Evolutionary conservation across 2,797 vertebrate genomes (phyloP), one percentile per base, ranked within the genome.

Genomic region (Enoplosus armatus): DNA sequence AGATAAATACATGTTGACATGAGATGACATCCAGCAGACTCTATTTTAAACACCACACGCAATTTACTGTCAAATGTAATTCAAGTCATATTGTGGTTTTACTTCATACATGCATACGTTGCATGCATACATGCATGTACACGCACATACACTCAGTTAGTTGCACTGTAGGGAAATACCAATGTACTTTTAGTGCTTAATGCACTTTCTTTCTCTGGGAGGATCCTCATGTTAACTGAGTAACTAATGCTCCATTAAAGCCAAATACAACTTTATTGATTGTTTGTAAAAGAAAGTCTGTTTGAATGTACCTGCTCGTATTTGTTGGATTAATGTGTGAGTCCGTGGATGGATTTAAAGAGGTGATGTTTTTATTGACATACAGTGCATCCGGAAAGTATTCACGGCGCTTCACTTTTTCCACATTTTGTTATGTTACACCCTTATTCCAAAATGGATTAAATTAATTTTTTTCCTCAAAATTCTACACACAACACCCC

Each of bases 1-100:
- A 72, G 69, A 81, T 65, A 70, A 80, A 80, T 31, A 68, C 60
- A 41, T 20, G 15, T 60, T 48, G 41, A 77, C 54, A 35, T 54
- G 58, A 81, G 75, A 71, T 26, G 78, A 79, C 70, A 66, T 60
- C 73, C 62, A 72, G 47, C 50, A 63, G 47, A 76, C n/a, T 55
- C 47, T 41, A 22, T 62, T 35, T 50, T 45, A 56, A 69, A 76
- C 53, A 22, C 22, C 50, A 33, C 33, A 41, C 54, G 35, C 48
- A 26, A 27, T 68, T 68, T 27, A 61, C 73, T 62, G 66, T 80
- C 39, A 73, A 22, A 33, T 54, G 3, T 61, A 43, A 85, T 72
- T 63, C 10, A 47, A 56, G 27, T 78, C 50, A 15, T 27, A 11
- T 16, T 47, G 29, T 33, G 51, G 24, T 69, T 66, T 78, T 51